Evolutionary conservation across 2,113 vertebrate genomes (phyloP).

Genomic region (Sisor rabdophorus): DNA sequence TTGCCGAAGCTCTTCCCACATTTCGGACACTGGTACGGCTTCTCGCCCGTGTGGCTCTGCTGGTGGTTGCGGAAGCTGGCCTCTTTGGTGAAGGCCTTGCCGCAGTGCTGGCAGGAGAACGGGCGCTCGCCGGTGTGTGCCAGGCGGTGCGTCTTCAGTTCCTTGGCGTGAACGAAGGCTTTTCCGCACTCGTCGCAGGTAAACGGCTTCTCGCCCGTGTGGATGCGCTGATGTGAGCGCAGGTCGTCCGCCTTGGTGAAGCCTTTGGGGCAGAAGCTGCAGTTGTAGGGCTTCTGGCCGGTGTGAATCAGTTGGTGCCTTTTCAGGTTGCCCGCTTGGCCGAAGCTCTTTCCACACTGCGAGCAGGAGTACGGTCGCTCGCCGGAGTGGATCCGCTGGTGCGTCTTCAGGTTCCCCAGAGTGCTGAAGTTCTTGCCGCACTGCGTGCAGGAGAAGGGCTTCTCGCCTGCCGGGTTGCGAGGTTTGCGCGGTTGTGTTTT

Average conservation of each 20-base stretch:
- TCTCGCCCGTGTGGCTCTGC: constrained; percentile 68
- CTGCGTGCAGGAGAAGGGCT: constrained; percentile 71
- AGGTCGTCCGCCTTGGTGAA: constrained; percentile 74
- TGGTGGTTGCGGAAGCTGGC: constrained; percentile 71
- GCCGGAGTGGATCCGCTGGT: constrained; percentile 75
- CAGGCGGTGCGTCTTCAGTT: constrained; percentile 71
- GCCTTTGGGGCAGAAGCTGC: constrained; percentile 74
- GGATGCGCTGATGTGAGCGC: constrained; percentile 71
- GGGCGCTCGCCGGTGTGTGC: constrained; percentile 69
- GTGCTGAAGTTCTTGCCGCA: constrained; percentile 75
- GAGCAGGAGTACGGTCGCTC: constrained; percentile 74
- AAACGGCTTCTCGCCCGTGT: constrained; percentile 74
- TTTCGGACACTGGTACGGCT: constrained; percentile 68
- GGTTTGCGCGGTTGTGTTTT: constrained; percentile 60
- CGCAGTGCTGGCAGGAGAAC: constrained; percentile 69
- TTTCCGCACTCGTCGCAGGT: constrained; percentile 68
- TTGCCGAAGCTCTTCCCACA: constrained; percentile 76
- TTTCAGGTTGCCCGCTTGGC: constrained; percentile 74
- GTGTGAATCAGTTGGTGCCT: constrained; percentile 76
- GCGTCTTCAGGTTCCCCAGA: constrained; percentile 74
- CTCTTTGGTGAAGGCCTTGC: constrained; percentile 71
- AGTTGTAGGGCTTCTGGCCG: constrained; percentile 72
- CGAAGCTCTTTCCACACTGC: constrained; percentile 75
- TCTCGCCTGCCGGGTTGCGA: constrained; percentile 70
- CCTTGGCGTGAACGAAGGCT: constrained; percentile 70